phyloP scores from a whole-genome alignment of 2,797 vertebrate species.

The Acanthornis magna region DNA sequence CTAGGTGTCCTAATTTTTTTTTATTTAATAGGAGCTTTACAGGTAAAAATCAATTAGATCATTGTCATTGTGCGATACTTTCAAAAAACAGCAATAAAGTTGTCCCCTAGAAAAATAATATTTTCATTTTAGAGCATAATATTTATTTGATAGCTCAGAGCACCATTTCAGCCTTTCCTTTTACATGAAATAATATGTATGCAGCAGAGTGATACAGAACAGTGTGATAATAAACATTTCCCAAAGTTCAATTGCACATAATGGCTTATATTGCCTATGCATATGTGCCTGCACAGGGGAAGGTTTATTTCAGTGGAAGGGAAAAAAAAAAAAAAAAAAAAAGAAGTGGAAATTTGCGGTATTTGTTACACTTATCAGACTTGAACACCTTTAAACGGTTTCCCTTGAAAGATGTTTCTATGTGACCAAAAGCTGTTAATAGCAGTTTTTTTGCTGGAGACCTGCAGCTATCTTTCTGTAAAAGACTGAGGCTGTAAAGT shows the following conservation, averaged over 20 bases:
- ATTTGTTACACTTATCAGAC: slow-evolving; percentile 41
- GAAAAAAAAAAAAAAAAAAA: too few species aligned
- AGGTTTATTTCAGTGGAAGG: background rate
- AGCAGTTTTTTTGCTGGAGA: background rate
- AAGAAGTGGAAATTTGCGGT: background rate
- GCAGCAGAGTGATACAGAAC: background rate
- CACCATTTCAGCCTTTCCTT: background rate
- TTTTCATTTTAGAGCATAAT: background rate
- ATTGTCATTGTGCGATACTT: background rate
- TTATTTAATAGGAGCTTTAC: background rate
- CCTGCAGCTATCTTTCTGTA: background rate
- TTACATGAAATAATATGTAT: background rate
- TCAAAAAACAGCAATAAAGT: background rate
- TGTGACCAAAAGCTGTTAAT: slow-evolving; percentile 20
- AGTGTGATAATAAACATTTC: background rate
- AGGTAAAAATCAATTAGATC: background rate
- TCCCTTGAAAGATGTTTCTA: background rate
- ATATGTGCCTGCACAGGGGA: background rate
- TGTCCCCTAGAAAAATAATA: background rate
- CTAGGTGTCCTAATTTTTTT: background rate
- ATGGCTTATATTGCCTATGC: slow-evolving; percentile 6
- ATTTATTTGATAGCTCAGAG: background rate
- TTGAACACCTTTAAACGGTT: slow-evolving; percentile 32
- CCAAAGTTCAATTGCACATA: slow-evolving; percentile 5
- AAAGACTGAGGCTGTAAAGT: background rate